A percentile compares a stretch with the other conserved stretches of the same genome.
Conservation (phyloP, 2,797 vertebrate genomes). For the Peromyscus aztecus region DNA sequence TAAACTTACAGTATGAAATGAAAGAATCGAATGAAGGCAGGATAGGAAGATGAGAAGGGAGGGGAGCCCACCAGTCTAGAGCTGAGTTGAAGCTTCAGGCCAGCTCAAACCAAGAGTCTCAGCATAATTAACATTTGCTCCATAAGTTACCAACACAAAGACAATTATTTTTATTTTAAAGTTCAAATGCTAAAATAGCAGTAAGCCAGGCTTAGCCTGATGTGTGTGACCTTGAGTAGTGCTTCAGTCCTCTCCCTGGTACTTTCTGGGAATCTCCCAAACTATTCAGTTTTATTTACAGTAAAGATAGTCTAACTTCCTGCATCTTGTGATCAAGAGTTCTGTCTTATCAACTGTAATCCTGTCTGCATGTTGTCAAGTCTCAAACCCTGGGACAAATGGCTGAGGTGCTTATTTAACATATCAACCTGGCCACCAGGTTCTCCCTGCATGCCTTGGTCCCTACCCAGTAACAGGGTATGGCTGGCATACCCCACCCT, state of each 20-base stretch:
- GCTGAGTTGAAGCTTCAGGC: neutral
- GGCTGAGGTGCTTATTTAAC: neutral
- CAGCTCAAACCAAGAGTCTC: neutral
- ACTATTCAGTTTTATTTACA: neutral
- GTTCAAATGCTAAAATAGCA: neutral
- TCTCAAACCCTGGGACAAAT: neutral
- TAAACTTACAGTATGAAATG: neutral
- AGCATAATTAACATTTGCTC: neutral
- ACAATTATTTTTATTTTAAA: neutral
- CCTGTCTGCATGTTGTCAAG: neutral
- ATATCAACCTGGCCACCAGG: neutral
- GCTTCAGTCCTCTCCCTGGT: neutral
- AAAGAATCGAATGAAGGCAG: neutral
- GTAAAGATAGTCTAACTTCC: neutral
- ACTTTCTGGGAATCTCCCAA: neutral
- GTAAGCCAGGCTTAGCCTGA: neutral
- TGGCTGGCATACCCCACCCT: too few species aligned
- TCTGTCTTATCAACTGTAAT: neutral
- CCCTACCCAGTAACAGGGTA: neutral
- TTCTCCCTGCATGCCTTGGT: neutral
- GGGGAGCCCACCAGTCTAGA: neutral
- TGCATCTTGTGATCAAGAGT: neutral
- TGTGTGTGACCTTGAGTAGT: neutral
- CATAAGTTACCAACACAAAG: neutral
- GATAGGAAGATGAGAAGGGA: neutral